phyloP scores from a whole-genome alignment of 2,113 vertebrate species.

The Castor canadensis region DNA sequence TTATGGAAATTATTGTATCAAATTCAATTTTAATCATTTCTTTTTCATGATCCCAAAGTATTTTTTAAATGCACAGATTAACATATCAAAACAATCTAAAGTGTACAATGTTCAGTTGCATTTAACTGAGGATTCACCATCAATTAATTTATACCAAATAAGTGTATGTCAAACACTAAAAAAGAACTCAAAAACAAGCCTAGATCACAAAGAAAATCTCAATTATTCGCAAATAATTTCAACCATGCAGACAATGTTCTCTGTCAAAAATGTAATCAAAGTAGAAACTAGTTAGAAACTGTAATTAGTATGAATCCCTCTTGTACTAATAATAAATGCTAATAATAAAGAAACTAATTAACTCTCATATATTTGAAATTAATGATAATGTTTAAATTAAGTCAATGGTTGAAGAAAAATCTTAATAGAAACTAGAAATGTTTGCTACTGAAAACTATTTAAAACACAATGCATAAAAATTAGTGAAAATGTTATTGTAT shows the following conservation, averaged over 20 bases:
- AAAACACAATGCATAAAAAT: neutral
- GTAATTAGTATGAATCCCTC: too few relatives aligned
- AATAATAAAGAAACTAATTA: too few relatives aligned
- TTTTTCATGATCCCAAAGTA: neutral
- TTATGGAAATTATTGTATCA: constrained; percentile 16
- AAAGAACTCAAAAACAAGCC: neutral
- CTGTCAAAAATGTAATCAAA: neutral
- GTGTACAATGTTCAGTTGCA: neutral
- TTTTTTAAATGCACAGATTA: neutral
- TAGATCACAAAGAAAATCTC: neutral
- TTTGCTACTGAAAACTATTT: neutral
- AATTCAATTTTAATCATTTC: neutral
- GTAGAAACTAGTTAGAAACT: neutral
- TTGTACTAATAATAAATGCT: too few relatives aligned
- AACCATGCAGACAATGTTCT: neutral
- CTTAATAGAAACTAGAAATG: neutral
- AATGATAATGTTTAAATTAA: constrained; percentile 9
- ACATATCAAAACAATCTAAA: neutral
- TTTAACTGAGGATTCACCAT: neutral
- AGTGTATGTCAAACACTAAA: neutral
- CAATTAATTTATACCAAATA: constrained; percentile 5
- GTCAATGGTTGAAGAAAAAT: neutral
- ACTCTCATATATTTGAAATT: neutral
- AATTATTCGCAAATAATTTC: neutral
- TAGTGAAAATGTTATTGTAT: neutral